Conservation (phyloP, 2,797 vertebrate species). For the Eulemur albifrons region DNA sequence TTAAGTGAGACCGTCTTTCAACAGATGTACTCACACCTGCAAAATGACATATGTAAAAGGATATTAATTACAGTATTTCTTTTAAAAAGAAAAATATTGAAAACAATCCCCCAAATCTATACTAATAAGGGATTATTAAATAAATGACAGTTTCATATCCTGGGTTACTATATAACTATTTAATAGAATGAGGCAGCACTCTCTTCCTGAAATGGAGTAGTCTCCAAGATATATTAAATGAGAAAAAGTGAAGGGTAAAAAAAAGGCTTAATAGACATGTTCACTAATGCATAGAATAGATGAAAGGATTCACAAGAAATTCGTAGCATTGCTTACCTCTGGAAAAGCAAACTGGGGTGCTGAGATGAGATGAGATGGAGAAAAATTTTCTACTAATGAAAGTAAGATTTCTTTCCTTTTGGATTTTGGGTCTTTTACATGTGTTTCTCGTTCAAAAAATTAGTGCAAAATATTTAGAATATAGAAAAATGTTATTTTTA, state of each 20-base stretch:
- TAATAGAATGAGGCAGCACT: neutral
- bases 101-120: neutral
- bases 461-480: neutral
- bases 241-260: neutral
- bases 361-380: neutral
- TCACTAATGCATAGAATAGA: neutral
- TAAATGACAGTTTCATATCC: neutral
- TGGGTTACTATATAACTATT: neutral
- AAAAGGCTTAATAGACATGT: neutral
- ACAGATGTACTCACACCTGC: neutral
- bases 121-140: neutral
- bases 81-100: neutral
- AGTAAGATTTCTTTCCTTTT: neutral
- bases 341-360: neutral
- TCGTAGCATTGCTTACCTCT: neutral
- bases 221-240: neutral
- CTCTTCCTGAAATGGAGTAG: neutral
- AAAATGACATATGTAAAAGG: neutral
- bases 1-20: neutral
- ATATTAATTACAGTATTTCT: neutral
- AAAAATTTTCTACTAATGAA: neutral
- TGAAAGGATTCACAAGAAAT: neutral
- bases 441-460: neutral
- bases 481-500: neutral
- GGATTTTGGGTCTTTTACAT: neutral